A percentile compares a stretch with the other conserved stretches of the same genome.
These are phyloP conservation scores for Eolophus roseicapilla DNA, from an alignment of 2,113 vertebrate genomes.

Conservation along the genomic window DNA sequence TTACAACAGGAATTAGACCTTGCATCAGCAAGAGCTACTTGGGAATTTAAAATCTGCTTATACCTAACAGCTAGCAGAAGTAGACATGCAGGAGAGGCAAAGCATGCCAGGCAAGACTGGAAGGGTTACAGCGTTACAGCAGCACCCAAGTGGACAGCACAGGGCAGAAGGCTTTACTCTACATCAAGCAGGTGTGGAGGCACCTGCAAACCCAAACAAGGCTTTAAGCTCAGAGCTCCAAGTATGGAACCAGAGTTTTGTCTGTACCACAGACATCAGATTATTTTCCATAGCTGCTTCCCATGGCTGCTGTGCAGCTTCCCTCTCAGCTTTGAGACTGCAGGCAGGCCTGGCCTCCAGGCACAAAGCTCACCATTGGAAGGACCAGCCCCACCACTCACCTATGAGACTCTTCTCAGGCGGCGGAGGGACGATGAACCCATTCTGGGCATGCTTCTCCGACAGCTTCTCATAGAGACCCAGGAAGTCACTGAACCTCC, in stretches of 20 bases:
- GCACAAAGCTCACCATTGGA: background rate
- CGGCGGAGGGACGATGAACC: conserved; percentile 92
- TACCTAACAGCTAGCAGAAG: background rate
- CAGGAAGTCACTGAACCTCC: conserved; percentile 97
- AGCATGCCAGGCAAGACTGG: background rate
- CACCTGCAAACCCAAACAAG: background rate
- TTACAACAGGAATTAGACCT: background rate
- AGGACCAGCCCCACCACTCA: conserved; percentile 52
- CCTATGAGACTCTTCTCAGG: conserved; percentile 97
- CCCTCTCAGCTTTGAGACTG: background rate
- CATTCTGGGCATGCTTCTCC: conserved; percentile 91
- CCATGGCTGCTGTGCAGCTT: background rate
- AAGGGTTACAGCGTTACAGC: background rate
- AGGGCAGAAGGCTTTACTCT: background rate
- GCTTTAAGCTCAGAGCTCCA: background rate
- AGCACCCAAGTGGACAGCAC: background rate
- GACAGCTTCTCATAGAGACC: conserved; percentile 95
- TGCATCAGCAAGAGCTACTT: background rate
- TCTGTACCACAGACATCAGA: background rate
- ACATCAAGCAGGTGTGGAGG: background rate
- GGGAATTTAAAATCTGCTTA: background rate
- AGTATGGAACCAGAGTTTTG: background rate
- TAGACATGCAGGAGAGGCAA: background rate
- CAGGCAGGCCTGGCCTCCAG: background rate
- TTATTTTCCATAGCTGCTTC: background rate